Conservation (phyloP, 2,888 invertebrate genomes). For the Leptura quadrifasciata region DNA sequence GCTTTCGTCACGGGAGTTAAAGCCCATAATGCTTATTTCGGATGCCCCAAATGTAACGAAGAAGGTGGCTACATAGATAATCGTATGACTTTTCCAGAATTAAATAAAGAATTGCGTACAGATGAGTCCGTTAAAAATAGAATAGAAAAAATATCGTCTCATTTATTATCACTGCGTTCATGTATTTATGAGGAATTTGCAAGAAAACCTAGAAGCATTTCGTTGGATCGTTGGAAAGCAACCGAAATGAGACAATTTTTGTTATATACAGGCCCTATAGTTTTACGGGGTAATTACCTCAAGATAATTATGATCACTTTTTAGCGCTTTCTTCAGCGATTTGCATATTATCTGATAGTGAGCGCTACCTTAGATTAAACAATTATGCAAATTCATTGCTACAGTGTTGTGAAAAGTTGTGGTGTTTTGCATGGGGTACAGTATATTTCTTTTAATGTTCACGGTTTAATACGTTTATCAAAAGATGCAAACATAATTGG, state of each 20-base stretch:
- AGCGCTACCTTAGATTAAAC: background rate
- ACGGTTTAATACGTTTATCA: no score
- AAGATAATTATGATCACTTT: constrained; percentile 33
- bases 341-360: constrained; percentile 21
- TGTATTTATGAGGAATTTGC: constrained; percentile 27
- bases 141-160: constrained; percentile 17
- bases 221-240: constrained; percentile 16
- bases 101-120: constrained; percentile 52
- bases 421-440: no score
- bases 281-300: constrained; percentile 10
- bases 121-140: constrained; percentile 53
- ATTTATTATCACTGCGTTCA: constrained; percentile 9
- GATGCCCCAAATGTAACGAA: constrained; percentile 58
- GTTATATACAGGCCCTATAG: background rate
- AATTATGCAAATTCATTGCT: background rate
- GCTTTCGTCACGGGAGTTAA: constrained; percentile 58
- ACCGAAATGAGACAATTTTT: no score
- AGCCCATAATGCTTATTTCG: constrained; percentile 58
- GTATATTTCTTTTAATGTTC: no score
- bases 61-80: constrained; percentile 56
- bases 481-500: no score
- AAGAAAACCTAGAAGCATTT: constrained; percentile 24
- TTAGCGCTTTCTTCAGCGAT: constrained; percentile 20
- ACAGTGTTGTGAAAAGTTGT: no score
- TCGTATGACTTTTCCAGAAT: constrained; percentile 54